Evolutionary conservation across 2,113 vertebrate genomes (phyloP), one percentile per base, ranked within the genome.

Genomic region (Brachionichthys hirsutus): DNA sequence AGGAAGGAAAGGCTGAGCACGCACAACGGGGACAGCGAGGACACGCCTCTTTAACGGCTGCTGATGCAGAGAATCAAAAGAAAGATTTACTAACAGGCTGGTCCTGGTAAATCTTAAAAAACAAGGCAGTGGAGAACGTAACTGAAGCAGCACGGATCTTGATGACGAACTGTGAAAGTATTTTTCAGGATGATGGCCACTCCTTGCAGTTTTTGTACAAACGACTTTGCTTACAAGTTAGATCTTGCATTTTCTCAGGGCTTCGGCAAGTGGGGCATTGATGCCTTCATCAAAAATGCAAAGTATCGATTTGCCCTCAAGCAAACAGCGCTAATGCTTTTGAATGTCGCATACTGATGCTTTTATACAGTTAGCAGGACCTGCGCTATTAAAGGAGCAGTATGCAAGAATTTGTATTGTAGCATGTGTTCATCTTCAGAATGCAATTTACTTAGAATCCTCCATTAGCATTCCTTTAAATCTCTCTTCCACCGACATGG

Each of bases 21-120:
- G 0, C 77, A 76, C 45, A 62, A 49, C 0, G 84, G 89, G 64
- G 77, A 83, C 60, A 54, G 60, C 18, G 84, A 87, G 70, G 87
- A 89, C 65, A 85, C 80, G 41, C 17, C 38, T 16, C 77, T 87
- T 24, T 90, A 82, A 86, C 24, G 17, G 18, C 66, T 67, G 55
- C 75, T 67, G 65, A 34, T 67, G 60, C 62, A 53, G 48, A 47
- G 10, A 47, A 67, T 68, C 40, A 49, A 50, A 62, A 67, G 47
- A 62, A 71, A 66, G 66, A 60, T 62, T 61, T 62, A 70, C 69
- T 55, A 59, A 80, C 80, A 61, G 85, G 80, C 82, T 69, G 82
- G 80, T 40, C 64, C 82, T 77, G 73, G 40, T 53, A 59, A 14
- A 47, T 20, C 30, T 36, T 60, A 61, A 54, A 50, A 62, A 12